A percentile compares a stretch with the other conserved stretches of the same genome.
phyloP scores from a whole-genome alignment of 2,888 invertebrate species.

The Nymphalis c-album region DNA sequence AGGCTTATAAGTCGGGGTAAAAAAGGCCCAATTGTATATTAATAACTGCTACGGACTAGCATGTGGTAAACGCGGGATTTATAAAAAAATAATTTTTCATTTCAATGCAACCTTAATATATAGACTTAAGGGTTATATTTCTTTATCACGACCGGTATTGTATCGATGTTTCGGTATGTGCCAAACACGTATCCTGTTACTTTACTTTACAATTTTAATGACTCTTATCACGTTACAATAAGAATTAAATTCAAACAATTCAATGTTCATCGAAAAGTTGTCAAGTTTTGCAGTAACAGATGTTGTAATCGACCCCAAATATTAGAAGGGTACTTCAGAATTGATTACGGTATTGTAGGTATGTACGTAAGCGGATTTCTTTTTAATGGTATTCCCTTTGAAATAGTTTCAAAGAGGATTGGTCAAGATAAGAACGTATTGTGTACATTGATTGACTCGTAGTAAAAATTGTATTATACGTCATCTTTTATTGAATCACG shows the following conservation, averaged over 20 bases:
- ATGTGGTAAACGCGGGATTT: constrained; percentile 40
- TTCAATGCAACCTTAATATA: constrained; percentile 11
- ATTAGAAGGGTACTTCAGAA: constrained; percentile 71
- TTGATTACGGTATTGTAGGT: constrained; percentile 68
- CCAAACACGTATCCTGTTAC: constrained; percentile 36
- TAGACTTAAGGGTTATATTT: constrained; percentile 22
- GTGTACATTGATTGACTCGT: constrained; percentile 43
- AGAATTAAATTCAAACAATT: constrained; percentile 17
- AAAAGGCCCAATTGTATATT: constrained; percentile 45
- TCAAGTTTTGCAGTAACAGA: constrained; percentile 60
- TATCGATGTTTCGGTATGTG: constrained; percentile 46
- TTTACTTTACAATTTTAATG: constrained; percentile 16
- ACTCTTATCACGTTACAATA: constrained; percentile 32
- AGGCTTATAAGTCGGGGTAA: constrained; percentile 32
- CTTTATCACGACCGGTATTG: constrained; percentile 25
- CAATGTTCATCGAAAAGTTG: constrained; percentile 25
- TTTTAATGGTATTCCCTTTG: constrained; percentile 66
- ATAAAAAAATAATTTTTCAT: constrained; percentile 33
- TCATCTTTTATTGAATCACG: constrained; percentile 17
- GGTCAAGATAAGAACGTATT: constrained; percentile 46
- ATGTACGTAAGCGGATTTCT: constrained; percentile 72
- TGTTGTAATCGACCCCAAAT: constrained; percentile 69
- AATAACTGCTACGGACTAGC: constrained; percentile 43
- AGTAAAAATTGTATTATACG: constrained; percentile 15
- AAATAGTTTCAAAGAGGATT: constrained; percentile 41